Evolutionary conservation across 2,888 invertebrate species (phyloP), one percentile per base, ranked within the genome.

Genomic region (Rhabditoides inermis): DNA sequence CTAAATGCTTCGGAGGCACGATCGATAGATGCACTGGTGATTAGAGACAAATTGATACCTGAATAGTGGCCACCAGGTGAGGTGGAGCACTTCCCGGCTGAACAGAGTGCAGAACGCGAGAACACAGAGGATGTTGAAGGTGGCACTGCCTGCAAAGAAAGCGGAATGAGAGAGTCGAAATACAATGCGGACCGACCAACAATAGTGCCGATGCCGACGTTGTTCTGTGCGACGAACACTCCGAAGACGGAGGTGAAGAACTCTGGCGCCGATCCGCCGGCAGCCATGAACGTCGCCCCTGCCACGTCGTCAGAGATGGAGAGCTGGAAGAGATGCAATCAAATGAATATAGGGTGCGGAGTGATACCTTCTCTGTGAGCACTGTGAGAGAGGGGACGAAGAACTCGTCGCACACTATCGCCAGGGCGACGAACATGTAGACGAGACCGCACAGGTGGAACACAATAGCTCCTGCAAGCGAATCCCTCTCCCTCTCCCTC

Each of bases 401-500:
- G 83, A 94, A 95, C 83, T 95, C 94, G 82, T 95, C 95, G 83
- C 95, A 95, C 70, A 95, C 94, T 77, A 95, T 88, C 61, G 95
- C 94, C 77, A 95, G 83, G 56, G 94, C 94, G 66, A 92, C 88
- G 71, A 95, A 95, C 94, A 94, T 94, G 83, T 95, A 95, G 61
- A 91, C 85, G 79, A 95, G 88, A 77, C 94, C 94, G 0, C 15
- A 51, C 25, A n/a, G n/a, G n/a, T n/a, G n/a, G n/a, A n/a, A n/a
- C n/a, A n/a, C 69, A 91, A 78, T 77, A n/a, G n/a, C n/a, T n/a
- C n/a, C n/a, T n/a, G n/a, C n/a, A n/a, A n/a, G n/a, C n/a, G n/a
- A n/a, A n/a, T 23, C 25, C 26, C 12, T 39, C 20, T 30, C 27
- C 25, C 25, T 25, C 23, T 15, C 32, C 10, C 46, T 36, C 36